Base-by-base conservation (phyloP, 2,888 invertebrate genomes). In the Drosophila bunnanda region DNA sequence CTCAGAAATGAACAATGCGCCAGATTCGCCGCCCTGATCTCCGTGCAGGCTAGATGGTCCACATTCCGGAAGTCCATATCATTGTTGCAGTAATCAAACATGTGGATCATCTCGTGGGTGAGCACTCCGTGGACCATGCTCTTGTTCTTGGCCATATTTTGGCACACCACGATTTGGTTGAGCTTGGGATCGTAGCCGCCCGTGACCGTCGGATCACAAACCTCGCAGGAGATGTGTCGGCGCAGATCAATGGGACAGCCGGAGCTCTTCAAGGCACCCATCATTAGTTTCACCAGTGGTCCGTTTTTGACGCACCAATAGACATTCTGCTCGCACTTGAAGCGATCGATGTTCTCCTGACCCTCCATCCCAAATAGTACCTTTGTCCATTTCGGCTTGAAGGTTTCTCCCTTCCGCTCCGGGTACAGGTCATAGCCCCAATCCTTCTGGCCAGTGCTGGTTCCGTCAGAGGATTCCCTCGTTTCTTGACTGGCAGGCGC, bases 31-130 rank as follows among this genome's bases (percentile, higher is more conserved):
- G 98, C 99, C 77, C 98, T 93, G 73, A 99, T 96, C 94, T 99
- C 99, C 0, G 98, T 97, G 90, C 99, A 99, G 0, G 98, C 98
- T 65, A 99, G 92, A 91, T 99, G 99, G 77, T 98, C 96, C 76
- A 98, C 93, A 90, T 98, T 97, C 82, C 94, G 96, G 85, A 98
- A 97, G 92, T 99, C 96, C 62, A 98, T 91, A 52, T 98, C 95
- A 78, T 98, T 96, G 46, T 95, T 94, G 91, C 99, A 99, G 90
- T 95, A 96, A 92, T 99, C 99, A 90, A 98, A 98, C 97, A 98
- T 98, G 91, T 99, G 99, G 52, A 98, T 96, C 94, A 99, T 95
- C 92, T 99, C 99, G 88, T 99, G 99, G 0, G 96, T 95, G 44
- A 99, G 91, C 1, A 98, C 96, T 25, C 96, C 96, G 90, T 96